Conservation (phyloP, 2,797 vertebrate genomes). For the Xenopus petersii region DNA sequence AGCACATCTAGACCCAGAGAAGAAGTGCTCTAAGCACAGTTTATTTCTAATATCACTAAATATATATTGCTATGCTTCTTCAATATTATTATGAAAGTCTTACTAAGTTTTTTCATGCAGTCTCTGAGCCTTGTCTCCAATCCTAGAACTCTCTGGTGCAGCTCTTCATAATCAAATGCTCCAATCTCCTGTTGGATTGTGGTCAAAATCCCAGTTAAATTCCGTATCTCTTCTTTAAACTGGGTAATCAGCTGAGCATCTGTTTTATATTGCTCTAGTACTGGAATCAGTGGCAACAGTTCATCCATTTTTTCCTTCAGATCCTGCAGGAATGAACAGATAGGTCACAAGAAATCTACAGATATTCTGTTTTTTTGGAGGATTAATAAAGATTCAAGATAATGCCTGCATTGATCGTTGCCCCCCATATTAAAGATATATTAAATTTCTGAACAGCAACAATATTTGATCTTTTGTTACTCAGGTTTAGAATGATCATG, state of each 20-base stretch:
- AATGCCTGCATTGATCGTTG: too few species aligned
- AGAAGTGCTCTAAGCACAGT: too few species aligned
- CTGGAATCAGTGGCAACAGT: slow-evolving; percentile 90
- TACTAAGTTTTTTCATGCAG: slow-evolving; percentile 98
- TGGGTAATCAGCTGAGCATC: slow-evolving; percentile 91
- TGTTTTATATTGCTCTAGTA: slow-evolving; percentile 97
- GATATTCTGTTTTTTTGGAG: too few species aligned
- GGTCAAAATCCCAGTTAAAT: slow-evolving; percentile 85
- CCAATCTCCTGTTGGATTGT: slow-evolving; percentile 96
- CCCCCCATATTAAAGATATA: too few species aligned
- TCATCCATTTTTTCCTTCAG: slow-evolving; percentile 96
- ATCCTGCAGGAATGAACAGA: slow-evolving; percentile 71
- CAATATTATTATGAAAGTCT: slow-evolving; percentile 36
- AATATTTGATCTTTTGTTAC: too few species aligned
- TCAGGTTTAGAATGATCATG: too few species aligned
- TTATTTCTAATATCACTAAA: too few species aligned
- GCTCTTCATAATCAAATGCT: slow-evolving; percentile 92
- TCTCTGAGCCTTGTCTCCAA: slow-evolving; percentile 88
- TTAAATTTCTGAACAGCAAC: too few species aligned
- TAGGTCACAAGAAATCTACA: too few species aligned
- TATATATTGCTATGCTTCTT: too few species aligned
- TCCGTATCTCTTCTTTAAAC: slow-evolving; percentile 97
- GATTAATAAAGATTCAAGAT: too few species aligned
- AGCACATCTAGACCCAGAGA: too few species aligned
- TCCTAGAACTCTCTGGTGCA: slow-evolving; percentile 88